Percentiles rank a stretch among this genome's conserved stretches.
Conservation (phyloP, 2,888 invertebrate species). For the Galerucella calmariensis region DNA sequence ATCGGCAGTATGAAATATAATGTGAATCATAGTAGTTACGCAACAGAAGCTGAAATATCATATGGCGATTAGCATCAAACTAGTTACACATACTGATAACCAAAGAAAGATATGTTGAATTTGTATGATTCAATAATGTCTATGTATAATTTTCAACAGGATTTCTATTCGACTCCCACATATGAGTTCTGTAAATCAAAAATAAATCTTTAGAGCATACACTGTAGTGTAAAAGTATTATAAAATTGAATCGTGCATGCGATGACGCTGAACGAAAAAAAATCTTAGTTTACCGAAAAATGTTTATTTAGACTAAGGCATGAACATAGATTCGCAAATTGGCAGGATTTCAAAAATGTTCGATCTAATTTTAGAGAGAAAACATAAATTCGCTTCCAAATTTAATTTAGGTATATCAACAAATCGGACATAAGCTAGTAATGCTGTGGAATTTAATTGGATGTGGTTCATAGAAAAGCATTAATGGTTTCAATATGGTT, state of each 20-base stretch:
- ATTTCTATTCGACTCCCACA: not conserved
- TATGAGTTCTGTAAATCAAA: not conserved
- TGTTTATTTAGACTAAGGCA: conserved; percentile 27
- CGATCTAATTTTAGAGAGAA: not conserved
- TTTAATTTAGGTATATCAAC: not conserved
- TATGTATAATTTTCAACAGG: not conserved
- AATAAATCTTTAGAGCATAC: conserved; percentile 13
- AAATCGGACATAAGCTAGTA: not conserved
- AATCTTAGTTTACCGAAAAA: conserved; percentile 24
- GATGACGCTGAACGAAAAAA: conserved; percentile 33
- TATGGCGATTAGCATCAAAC: not conserved
- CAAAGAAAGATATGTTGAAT: not conserved
- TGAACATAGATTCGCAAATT: conserved; percentile 9
- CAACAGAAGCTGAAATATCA: too few relatives aligned
- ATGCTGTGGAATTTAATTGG: not conserved
- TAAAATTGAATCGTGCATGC: conserved; percentile 27
- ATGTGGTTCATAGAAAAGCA: not conserved
- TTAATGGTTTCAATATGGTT: too few relatives aligned
- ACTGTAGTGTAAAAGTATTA: not conserved
- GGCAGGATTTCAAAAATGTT: conserved; percentile 2
- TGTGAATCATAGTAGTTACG: too few relatives aligned
- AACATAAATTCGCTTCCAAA: conserved; percentile 2
- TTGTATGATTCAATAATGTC: not conserved
- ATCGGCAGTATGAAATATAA: too few relatives aligned
- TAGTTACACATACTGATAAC: not conserved